phyloP scores from a whole-genome alignment of 2,113 vertebrate species.

The Colossoma macropomum region DNA sequence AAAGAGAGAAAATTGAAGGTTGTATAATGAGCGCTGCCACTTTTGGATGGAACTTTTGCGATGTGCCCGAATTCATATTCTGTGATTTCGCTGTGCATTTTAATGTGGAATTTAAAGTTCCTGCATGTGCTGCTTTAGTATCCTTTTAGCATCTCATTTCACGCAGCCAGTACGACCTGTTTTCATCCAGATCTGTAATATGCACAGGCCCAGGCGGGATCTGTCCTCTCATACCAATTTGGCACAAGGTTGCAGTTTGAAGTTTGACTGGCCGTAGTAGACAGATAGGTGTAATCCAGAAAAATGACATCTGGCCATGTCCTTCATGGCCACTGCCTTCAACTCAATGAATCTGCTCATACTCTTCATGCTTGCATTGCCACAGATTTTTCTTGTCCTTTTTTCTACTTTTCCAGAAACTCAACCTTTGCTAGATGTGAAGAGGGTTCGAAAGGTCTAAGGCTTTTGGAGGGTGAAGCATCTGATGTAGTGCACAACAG shows the following conservation, averaged over 20 bases:
- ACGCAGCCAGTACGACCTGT: not conserved
- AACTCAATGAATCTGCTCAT: not conserved
- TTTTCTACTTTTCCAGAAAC: not conserved
- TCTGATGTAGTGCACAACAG: not conserved
- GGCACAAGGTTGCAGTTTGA: not conserved
- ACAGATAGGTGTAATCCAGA: not conserved
- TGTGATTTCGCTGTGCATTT: not conserved
- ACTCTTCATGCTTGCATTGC: constrained; percentile 7
- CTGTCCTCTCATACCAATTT: not conserved
- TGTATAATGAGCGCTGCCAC: not conserved
- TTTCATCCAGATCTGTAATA: not conserved
- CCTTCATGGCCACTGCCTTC: constrained; percentile 17
- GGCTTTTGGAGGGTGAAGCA: too few species aligned
- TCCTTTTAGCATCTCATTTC: not conserved
- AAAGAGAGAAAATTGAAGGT: not conserved
- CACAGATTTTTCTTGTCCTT: not conserved
- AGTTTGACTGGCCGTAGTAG: not conserved
- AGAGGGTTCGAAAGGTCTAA: not conserved
- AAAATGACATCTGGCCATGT: not conserved
- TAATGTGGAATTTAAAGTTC: not conserved
- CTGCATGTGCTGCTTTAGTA: not conserved
- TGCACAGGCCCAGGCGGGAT: not conserved
- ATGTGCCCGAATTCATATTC: not conserved
- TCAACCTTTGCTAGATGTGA: not conserved
- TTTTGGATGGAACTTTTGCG: not conserved